phyloP scores from a whole-genome alignment of 2,888 invertebrate species.

The Cheiracanthium punctorium region DNA sequence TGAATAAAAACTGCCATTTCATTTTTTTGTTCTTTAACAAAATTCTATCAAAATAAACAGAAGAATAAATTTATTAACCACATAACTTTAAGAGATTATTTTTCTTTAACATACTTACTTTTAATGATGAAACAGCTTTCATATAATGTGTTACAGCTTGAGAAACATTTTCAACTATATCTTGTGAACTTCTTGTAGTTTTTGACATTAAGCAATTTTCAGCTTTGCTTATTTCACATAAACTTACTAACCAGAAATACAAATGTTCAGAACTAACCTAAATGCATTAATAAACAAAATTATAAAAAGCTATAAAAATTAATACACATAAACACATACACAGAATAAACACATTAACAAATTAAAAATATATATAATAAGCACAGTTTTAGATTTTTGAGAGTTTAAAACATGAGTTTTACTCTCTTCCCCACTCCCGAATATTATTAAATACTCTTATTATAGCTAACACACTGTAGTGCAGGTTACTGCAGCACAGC shows the following conservation, averaged over 20 bases:
- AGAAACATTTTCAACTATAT: conserved; percentile 77
- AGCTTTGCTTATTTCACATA: conserved; percentile 79
- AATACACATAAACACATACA: conserved; percentile 1
- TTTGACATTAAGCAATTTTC: conserved; percentile 75
- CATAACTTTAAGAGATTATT: neutral
- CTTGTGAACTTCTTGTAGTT: conserved; percentile 63
- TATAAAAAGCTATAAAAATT: neutral
- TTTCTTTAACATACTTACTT: conserved; percentile 75
- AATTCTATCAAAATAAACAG: no score
- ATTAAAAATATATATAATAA: no score
- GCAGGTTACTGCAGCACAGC: no score
- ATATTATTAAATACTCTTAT: no score
- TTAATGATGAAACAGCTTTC: conserved; percentile 81
- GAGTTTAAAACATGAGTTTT: no score
- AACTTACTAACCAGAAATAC: conserved; percentile 89
- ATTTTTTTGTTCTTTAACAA: no score
- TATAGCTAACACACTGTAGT: no score
- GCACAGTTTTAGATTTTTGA: no score
- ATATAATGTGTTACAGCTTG: conserved; percentile 81
- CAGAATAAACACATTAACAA: neutral
- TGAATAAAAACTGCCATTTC: no score
- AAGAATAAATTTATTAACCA: neutral
- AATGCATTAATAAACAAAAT: neutral
- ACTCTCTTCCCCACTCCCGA: no score
- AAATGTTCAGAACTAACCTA: conserved; percentile 89